Evolutionary conservation across 2,113 vertebrate species (phyloP).

Genomic region (Hipposideros armiger): DNA sequence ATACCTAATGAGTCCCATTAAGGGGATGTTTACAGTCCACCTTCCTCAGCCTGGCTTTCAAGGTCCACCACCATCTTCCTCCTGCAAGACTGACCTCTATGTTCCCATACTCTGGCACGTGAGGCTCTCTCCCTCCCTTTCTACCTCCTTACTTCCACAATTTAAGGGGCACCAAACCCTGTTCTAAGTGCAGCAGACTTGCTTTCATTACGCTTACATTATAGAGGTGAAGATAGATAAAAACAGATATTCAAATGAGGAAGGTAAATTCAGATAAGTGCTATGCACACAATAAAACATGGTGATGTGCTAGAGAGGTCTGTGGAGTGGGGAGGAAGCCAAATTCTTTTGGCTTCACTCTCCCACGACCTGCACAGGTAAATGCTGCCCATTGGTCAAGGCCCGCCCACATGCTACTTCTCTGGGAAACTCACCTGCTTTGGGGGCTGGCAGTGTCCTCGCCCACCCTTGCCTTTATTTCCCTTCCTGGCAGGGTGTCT

Average conservation of each 20-base stretch:
- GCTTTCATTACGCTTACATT: background rate
- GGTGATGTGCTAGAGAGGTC: background rate
- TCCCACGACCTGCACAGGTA: no score
- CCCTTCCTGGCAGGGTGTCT: background rate
- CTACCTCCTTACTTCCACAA: background rate
- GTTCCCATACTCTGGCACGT: background rate
- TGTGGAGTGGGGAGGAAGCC: background rate
- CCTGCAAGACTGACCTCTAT: accelerated
- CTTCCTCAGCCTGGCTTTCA: background rate
- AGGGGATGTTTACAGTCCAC: no score
- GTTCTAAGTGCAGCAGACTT: background rate
- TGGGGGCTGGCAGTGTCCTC: background rate
- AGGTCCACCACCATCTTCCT: background rate
- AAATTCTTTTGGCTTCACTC: background rate
- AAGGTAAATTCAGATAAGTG: background rate
- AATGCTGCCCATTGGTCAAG: background rate
- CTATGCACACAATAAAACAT: no score
- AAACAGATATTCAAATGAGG: background rate
- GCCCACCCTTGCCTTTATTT: background rate
- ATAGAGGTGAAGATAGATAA: background rate
- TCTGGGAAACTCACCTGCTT: background rate
- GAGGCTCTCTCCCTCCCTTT: background rate
- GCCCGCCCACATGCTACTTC: background rate
- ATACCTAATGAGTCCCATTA: background rate
- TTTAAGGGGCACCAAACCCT: background rate